phyloP scores from a whole-genome alignment of 1,140 invertebrate species.

The Drosophila chauvacae region DNA sequence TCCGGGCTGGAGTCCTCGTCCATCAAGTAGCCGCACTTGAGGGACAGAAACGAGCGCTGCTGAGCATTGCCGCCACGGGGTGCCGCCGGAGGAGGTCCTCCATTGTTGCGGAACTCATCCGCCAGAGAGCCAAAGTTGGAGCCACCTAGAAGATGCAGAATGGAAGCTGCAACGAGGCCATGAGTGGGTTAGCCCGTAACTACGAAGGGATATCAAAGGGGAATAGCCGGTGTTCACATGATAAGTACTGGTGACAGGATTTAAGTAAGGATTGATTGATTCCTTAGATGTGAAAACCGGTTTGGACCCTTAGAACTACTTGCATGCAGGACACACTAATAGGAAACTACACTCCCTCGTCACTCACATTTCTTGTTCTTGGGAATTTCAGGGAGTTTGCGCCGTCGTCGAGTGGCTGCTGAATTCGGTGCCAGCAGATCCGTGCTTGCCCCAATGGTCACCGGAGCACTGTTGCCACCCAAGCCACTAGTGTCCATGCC shows the following conservation, averaged over 20 bases:
- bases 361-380: slow-evolving; percentile 92
- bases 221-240: neutral
- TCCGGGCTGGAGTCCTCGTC: slow-evolving; percentile 94
- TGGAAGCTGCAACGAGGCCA: slow-evolving; percentile 83
- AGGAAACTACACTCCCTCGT: neutral
- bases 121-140: slow-evolving; percentile 86
- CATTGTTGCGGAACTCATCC: slow-evolving; percentile 87
- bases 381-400: slow-evolving; percentile 94
- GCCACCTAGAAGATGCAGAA: slow-evolving; percentile 83
- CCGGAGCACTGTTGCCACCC: slow-evolving; percentile 29
- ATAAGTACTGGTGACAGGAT: no score
- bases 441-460: slow-evolving; percentile 61
- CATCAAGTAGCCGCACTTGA: slow-evolving; percentile 90
- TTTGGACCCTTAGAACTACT: neutral
- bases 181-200: slow-evolving; percentile 64
- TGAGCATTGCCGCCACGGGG: slow-evolving; percentile 47
- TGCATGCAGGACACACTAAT: slow-evolving; percentile 9
- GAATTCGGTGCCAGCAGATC: slow-evolving; percentile 64
- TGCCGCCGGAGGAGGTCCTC: slow-evolving; percentile 19
- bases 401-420: slow-evolving; percentile 86
- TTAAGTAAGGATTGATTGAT: neutral
- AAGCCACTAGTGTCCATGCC: slow-evolving; percentile 56
- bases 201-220: slow-evolving; percentile 42
- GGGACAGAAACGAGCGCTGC: slow-evolving; percentile 88
- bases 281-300: slow-evolving; percentile 1